Evolutionary conservation across 2,888 invertebrate species (phyloP).

Genomic region (Ephialtes manifestator): DNA sequence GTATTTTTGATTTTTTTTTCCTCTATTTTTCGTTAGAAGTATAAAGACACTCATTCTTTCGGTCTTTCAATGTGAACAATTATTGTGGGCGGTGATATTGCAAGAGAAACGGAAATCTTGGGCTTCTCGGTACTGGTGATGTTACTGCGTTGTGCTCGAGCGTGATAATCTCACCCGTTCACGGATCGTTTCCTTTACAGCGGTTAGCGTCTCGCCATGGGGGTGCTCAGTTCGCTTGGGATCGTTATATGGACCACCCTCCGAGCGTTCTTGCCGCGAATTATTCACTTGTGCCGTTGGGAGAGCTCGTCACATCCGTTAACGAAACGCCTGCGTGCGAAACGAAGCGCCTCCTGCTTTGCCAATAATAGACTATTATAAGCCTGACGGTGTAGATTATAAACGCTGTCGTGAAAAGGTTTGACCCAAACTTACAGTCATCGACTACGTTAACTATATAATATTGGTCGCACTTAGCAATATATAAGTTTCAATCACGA

Average conservation of each 20-base stretch:
- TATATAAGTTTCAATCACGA: too few species aligned
- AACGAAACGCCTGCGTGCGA: slow-evolving; percentile 25
- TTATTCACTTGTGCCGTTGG: slow-evolving; percentile 51
- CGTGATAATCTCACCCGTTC: slow-evolving; percentile 16
- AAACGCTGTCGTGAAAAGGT: not conserved
- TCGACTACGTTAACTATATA: not conserved
- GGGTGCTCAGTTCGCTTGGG: slow-evolving; percentile 17
- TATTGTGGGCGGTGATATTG: slow-evolving; percentile 17
- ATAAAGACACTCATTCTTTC: not conserved
- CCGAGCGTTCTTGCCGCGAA: slow-evolving; percentile 51
- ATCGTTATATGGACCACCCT: slow-evolving; percentile 64
- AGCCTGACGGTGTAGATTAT: not conserved
- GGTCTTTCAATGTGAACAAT: slow-evolving; percentile 20
- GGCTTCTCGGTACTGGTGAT: not conserved
- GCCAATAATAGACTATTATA: slow-evolving; percentile 3
- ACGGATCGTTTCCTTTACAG: slow-evolving; percentile 54
- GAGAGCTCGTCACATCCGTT: slow-evolving; percentile 57
- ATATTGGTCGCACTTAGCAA: not conserved
- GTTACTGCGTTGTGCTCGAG: slow-evolving; percentile 15
- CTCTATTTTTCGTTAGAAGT: slow-evolving; percentile 9
- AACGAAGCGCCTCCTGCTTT: not conserved
- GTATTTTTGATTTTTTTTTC: not conserved
- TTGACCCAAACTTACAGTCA: not conserved
- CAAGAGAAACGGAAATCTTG: slow-evolving; percentile 11
- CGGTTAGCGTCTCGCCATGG: slow-evolving; percentile 56